Base-by-base conservation (phyloP, 2,113 vertebrate species). In the Rynchops niger region DNA sequence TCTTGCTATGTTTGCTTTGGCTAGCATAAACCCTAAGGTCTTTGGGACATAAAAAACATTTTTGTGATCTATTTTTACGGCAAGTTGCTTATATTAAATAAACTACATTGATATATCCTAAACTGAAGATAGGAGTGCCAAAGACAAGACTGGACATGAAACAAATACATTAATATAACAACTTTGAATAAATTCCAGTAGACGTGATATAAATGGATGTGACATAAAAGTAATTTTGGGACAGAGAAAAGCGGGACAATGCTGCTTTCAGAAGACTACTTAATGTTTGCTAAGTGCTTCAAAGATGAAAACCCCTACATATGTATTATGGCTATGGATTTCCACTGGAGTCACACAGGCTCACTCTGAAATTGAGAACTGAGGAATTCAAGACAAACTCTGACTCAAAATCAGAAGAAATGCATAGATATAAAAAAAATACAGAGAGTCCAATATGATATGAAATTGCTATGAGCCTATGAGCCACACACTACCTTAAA, bases 41-140 rank as follows among this genome's bases (percentile, higher is more conserved):
- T 93, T 59, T 32, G 66, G 84, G 50, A 80, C 53, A 72, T 43
- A 71, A 90, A 79, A 47, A 78, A 88, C 23, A 82, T 93, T 95
- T 86, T 83, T 87, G 70, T 53, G 13, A 90, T 79, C 76, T 95
- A 80, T 90, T 96, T 95, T 82, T 91, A 90, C 34, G 94, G 81
- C 38, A 76, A 82, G 58, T 82, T 3, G 3, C 32, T 91, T 93
- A 34, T 47, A 85, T 72, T 80, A 89, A 92, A 88, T 80, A 84
- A 91, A 90, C 18, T 7, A 19, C 58, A 87, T 26, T 69, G 19
- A 76, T 62, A 69, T 7, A 77, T 19, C 32, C 63, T 83, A 80
- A 91, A 91, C 26, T 53, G 45, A 77, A 61, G 34, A 59, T 2
- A 77, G 42, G 36, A 22, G 3, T 55, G n/a, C 42, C 58, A 93